Evolutionary conservation across 2,797 vertebrate genomes (phyloP), one percentile per base, ranked within the genome.

Genomic region (Astyanax mexicanus): DNA sequence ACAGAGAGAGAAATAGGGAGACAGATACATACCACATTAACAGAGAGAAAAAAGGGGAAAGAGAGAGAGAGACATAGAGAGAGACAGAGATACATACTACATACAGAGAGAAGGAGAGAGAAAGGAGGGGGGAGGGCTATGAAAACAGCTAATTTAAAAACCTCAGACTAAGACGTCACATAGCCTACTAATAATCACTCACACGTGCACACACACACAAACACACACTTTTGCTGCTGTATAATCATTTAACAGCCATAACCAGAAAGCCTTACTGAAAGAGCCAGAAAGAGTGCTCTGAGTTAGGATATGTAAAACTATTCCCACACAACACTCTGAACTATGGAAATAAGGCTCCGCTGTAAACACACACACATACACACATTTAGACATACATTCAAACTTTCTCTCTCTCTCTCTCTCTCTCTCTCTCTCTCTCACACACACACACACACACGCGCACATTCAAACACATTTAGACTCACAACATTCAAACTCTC

Each of bases 311-410:
- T 79, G 68, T 69, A 78, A 81, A 71, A 44, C 61, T 66, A 49
- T 32, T 67, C 62, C 69, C 49, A 32, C 32, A 32, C 64, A 45
- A n/a, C 27, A 21, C 60, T 49, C 38, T 66, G 29, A 49, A 25
- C 47, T 71, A 62, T 78, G 67, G 78, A 75, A 78, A 78, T 71
- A 78, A 61, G 70, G 52, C 49, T 64, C 40, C 6, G 42, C 42
- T 15, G 38, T 42, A 42, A 40, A 23, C 38, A 32, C 60, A 12
- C 60, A 40, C 37, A 38, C 6, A 19, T 29, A 37, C 57, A 58
- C 25, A 35, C 25, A 0, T n/a, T n/a, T n/a, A n/a, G n/a, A n/a
- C n/a, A n/a, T n/a, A n/a, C n/a, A n/a, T n/a, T n/a, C 35, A 68
- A 40, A 75, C 58, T 68, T 52, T 58, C 23, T 25, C 21, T 13